These are phyloP conservation scores for Mechanitis messenoides DNA, from an alignment of 2,888 invertebrate species.

Conservation along the genomic window DNA sequence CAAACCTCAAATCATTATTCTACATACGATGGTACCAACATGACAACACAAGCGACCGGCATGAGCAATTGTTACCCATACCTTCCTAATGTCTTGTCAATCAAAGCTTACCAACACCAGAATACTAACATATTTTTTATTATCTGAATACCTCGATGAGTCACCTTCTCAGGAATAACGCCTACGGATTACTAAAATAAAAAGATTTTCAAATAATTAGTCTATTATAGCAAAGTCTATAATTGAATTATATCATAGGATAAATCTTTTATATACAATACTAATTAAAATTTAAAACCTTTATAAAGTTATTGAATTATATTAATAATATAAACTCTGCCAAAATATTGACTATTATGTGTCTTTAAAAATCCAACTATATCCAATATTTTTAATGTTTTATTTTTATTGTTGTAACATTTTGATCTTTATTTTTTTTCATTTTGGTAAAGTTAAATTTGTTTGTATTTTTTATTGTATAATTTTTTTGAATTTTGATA, in stretches of 20 bases:
- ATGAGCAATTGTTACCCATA: slow-evolving; percentile 49
- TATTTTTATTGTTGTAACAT: too few species aligned
- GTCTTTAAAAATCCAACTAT: too few species aligned
- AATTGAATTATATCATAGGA: background rate
- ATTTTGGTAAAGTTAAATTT: too few species aligned
- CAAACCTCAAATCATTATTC: slow-evolving; percentile 46
- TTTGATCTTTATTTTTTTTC: too few species aligned
- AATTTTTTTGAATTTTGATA: too few species aligned
- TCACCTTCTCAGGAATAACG: slow-evolving; percentile 40
- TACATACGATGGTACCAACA: slow-evolving; percentile 43
- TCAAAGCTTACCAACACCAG: slow-evolving; percentile 51
- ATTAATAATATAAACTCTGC: too few species aligned
- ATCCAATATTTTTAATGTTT: too few species aligned
- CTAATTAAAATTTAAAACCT: too few species aligned
- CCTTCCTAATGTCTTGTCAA: slow-evolving; percentile 70
- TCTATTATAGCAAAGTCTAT: background rate
- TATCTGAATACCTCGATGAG: slow-evolving; percentile 57
- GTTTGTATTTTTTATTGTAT: too few species aligned
- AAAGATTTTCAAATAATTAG: slow-evolving; percentile 10
- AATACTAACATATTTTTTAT: slow-evolving; percentile 60
- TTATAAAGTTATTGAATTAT: too few species aligned
- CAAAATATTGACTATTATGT: too few species aligned
- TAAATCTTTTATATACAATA: background rate
- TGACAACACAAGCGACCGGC: slow-evolving; percentile 50
- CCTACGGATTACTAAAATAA: slow-evolving; percentile 8